phyloP scores from a whole-genome alignment of 2,797 vertebrate species.

The Oophaga sylvatica region DNA sequence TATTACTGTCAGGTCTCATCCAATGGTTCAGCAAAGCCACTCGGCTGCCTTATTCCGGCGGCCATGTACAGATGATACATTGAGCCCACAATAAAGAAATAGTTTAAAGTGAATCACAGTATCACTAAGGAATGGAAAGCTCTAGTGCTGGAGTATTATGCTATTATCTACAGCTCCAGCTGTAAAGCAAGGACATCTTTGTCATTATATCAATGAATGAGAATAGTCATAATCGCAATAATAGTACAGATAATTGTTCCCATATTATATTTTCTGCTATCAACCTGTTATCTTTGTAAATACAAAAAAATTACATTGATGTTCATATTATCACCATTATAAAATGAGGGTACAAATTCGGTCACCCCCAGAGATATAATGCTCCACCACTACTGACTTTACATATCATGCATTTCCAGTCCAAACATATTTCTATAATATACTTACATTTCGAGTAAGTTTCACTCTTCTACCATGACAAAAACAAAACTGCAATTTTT shows the following conservation, averaged over 20 bases:
- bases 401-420: not conserved
- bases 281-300: not conserved
- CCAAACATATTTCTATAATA: no score
- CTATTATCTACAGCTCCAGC: not conserved
- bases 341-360: not conserved
- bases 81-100: not conserved
- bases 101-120: slow-evolving; percentile 3
- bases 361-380: not conserved
- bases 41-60: slow-evolving; percentile 17
- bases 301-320: not conserved
- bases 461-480: no score
- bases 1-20: slow-evolving; percentile 40
- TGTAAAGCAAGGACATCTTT: not conserved
- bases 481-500: no score
- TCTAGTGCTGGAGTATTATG: not conserved
- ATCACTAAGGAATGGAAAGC: not conserved
- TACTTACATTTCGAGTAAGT: no score
- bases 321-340: not conserved
- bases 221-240: not conserved
- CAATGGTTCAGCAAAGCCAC: slow-evolving; percentile 34
- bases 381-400: not conserved
- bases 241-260: not conserved
- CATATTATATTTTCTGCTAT: not conserved
- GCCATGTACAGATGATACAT: slow-evolving; percentile 1
- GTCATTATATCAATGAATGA: not conserved